Evolutionary conservation across 2,888 invertebrate genomes (phyloP), one percentile per base, ranked within the genome.

Genomic region (Clitarchus hookeri): DNA sequence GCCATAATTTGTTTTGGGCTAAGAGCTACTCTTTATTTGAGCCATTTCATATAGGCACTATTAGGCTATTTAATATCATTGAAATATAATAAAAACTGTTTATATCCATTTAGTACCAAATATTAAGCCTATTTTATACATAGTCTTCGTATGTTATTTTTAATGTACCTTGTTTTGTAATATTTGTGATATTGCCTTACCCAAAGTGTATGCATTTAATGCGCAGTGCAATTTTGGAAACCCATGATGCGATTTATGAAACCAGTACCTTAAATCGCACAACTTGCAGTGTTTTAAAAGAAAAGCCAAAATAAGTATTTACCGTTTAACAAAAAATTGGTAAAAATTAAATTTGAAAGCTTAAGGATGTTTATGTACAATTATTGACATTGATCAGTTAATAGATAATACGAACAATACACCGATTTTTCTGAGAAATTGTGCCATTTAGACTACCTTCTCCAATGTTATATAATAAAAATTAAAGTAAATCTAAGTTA

Each of bases 231-330:
- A 85, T 85, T 85, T 85, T 13, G 27, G 25, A 48, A 85, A 85
- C 82, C 53, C 26, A 48, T 16, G 19, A 25, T 85, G 48, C 48
- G 53, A 85, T 85, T 82, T 85, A 44, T 44, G 53, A 48, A 80
- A 85, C 82, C 26, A 53, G 44, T 80, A 48, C 13, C 53, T 82
- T 80, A 85, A 26, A 80, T 82, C 23, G 53, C 82, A n/a, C 82
- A 23, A 19, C 19, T 44, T 84, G 84, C 19, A 84, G 2, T 12
- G 25, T 27, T 79, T 79, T 79, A 79, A n/a, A 79, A 79, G 23
- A 26, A 13, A 2, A 27, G 79, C 79, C 79, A 79, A 19, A 79
- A 79, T 79, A 79, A n/a, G 27, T 19, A n/a, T 2, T 79, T 79
- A 26, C 25, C 12, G 0, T 79, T 19, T 4, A 3, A 27, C 13